Evolutionary conservation across 1,140 invertebrate species (phyloP), one percentile per base, ranked within the genome.

Genomic region (Lepidurus arcticus): DNA sequence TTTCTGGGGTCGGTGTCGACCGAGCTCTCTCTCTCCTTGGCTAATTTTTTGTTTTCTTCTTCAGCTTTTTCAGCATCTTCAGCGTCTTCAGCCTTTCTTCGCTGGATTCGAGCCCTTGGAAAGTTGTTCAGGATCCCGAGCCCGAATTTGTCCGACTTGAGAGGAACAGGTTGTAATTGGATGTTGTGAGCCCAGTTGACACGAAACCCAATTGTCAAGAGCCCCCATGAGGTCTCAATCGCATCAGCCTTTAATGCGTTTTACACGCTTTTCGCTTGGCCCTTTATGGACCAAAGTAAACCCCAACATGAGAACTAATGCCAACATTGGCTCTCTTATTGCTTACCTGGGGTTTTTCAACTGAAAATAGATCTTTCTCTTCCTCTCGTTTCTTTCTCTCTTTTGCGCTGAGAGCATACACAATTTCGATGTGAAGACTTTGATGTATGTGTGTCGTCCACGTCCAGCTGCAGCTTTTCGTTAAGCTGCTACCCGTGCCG

Each of bases 141-240:
- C 2, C 21, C 53, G 21, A 65, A 21, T 13, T 65, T 65, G 53
- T 65, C 53, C 21, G 53, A 9, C 53, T 65, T 65, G 53, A 65
- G 53, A 65, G 53, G 53, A 65, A 65, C 53, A 65, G 53, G 9
- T 65, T 65, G 53, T 65, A 65, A 65, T 65, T 65, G 53, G 53
- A 65, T 65, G 53, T 65, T 65, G 53, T 65, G 53, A 65, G 53
- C 53, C 53, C 53, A 65, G 53, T 65, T 65, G 53, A 65, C 53
- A 65, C 8, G 53, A 65, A 65, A 65, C 53, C 53, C 53, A 65
- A 65, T 65, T 65, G 53, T 65, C 53, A 65, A 1, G 53, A 65
- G 53, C 53, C 13, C 53, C 53, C 21, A 21, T 65, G 53, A 65
- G 53, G 53, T 65, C 53, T 65, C 53, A 65, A 65, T 65, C 53